phyloP scores from a whole-genome alignment of 2,888 invertebrate genomes.

The Oscheius sp. region DNA sequence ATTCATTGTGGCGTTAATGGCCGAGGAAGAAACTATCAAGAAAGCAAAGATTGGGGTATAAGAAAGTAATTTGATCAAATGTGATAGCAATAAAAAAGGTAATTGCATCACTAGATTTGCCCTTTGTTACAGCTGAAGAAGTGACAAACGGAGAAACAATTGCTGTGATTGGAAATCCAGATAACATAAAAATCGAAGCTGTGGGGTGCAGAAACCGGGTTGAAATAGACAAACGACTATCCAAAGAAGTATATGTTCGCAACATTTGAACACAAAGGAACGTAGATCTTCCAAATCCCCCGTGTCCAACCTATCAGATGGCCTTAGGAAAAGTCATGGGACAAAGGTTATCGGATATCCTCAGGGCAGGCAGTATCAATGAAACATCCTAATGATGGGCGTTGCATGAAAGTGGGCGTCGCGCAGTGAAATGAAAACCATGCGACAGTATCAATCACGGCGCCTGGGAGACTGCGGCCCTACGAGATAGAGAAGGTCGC shows the following conservation, averaged over 20 bases:
- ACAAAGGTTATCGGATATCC: no score
- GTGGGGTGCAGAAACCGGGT: background rate
- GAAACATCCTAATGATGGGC: background rate
- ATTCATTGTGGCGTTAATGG: background rate
- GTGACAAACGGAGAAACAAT: background rate
- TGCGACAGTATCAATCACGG: slow-evolving; percentile 30
- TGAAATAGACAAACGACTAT: background rate
- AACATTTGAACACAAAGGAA: background rate
- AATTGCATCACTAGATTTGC: background rate
- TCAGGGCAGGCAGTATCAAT: background rate
- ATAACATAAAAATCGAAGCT: no score
- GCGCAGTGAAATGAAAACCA: slow-evolving; percentile 31
- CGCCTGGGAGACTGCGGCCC: slow-evolving; percentile 26
- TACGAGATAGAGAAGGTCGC: slow-evolving; percentile 22
- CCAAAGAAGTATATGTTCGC: background rate
- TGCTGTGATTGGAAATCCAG: background rate
- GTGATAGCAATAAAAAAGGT: background rate
- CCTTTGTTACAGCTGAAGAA: slow-evolving; percentile 3
- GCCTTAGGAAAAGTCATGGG: background rate
- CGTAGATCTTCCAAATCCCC: slow-evolving; percentile 18
- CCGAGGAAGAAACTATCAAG: no score
- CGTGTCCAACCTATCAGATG: slow-evolving; percentile 13
- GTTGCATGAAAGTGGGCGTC: slow-evolving; percentile 7
- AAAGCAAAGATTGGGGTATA: no score
- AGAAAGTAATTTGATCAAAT: background rate